These are phyloP conservation scores for Drosophila ironensis DNA, from an alignment of 1,140 invertebrate species.

Conservation along the genomic window DNA sequence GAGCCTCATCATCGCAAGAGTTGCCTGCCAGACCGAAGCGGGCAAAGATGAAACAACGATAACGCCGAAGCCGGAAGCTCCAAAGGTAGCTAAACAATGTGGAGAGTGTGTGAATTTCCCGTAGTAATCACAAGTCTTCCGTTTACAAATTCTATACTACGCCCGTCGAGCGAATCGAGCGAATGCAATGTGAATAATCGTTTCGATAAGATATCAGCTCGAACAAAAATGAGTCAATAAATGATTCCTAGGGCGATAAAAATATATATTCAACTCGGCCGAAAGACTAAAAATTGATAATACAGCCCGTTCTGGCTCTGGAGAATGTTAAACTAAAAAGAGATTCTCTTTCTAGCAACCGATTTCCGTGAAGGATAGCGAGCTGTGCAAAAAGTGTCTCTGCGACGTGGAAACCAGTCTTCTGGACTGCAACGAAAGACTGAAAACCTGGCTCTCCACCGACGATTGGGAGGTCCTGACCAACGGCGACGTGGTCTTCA, in stretches of 20 bases:
- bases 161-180: not conserved
- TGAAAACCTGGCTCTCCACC: conserved; percentile 55
- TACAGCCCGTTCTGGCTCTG: too few relatives aligned
- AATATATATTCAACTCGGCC: not conserved
- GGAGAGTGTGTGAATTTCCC: too few relatives aligned
- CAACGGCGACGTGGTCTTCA: conserved; percentile 78
- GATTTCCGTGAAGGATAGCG: conserved; percentile 25
- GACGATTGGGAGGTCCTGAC: conserved; percentile 81
- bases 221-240: conserved; percentile 6
- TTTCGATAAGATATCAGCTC: conserved; percentile 6
- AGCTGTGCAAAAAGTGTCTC: conserved; percentile 75
- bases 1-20: not conserved
- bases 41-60: not conserved
- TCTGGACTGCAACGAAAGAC: conserved; percentile 72
- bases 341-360: conserved; percentile 23
- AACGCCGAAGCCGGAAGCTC: not conserved
- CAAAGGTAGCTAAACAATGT: conserved; percentile 23
- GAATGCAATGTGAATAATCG: not conserved
- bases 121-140: not conserved
- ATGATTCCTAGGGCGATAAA: conserved; percentile 6
- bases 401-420: conserved; percentile 38
- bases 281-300: not conserved
- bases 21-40: not conserved
- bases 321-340: not conserved
- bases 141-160: not conserved